Conservation (phyloP, 1,140 invertebrate species). For the Leucophenga varia region DNA sequence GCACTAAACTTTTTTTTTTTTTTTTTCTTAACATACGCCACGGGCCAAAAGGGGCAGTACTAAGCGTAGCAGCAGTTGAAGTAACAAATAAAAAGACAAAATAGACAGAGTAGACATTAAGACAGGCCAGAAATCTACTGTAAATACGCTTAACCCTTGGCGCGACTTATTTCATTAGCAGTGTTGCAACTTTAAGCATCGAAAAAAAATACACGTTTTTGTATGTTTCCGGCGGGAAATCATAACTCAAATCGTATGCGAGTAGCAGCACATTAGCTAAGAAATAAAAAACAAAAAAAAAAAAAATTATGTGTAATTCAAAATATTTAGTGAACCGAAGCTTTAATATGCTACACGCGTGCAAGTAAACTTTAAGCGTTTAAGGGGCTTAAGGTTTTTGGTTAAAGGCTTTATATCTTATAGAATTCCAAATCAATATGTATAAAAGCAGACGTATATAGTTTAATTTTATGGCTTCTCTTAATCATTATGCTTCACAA, state of each 20-base stretch:
- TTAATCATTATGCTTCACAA: no score
- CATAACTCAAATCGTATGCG: conserved; percentile 40
- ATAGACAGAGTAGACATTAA: no score
- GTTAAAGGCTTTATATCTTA: no score
- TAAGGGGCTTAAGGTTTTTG: no score
- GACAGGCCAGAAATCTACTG: conserved; percentile 42
- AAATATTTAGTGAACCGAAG: no score
- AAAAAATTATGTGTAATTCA: no score
- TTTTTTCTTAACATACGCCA: conserved; percentile 17
- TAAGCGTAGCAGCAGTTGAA: no score
- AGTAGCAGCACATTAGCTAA: conserved; percentile 4
- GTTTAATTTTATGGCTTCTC: no score
- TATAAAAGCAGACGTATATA: no score
- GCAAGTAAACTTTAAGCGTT: no score
- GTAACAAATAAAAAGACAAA: neutral
- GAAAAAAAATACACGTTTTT: conserved; percentile 27
- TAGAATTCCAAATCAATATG: no score
- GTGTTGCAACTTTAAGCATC: conserved; percentile 14
- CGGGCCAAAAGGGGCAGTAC: neutral
- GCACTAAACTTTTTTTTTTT: conserved; percentile 45
- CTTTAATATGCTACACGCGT: no score
- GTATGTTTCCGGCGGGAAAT: conserved; percentile 53
- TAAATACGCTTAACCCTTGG: conserved; percentile 53
- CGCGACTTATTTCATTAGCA: conserved; percentile 52
- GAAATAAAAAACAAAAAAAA: neutral